Evolutionary conservation across 53 echinoderm and acorn worm genomes (phyloP).

Genomic region (Pentamera pediparva): DNA sequence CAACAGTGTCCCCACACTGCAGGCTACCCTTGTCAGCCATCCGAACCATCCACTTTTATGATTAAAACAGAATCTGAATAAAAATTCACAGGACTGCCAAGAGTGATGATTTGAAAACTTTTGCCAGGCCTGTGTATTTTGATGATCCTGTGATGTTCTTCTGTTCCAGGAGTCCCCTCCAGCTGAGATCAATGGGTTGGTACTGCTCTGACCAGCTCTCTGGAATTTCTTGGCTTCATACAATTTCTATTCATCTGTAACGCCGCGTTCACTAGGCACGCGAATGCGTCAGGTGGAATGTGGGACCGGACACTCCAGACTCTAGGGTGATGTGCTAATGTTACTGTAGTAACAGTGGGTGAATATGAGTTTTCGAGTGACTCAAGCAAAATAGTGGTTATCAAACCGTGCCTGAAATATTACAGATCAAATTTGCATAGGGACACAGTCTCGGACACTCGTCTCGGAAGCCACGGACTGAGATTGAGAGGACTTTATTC

Average conservation of each 20-base stretch:
- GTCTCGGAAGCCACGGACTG: too few species aligned
- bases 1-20: too few species aligned
- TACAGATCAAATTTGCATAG: too few species aligned
- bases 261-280: neutral
- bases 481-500: too few species aligned
- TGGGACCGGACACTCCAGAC: too few species aligned
- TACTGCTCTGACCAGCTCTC: conserved; percentile 22
- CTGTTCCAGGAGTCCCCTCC: conserved; percentile 13
- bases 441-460: too few species aligned
- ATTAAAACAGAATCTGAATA: conserved; percentile 5
- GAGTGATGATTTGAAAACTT: neutral
- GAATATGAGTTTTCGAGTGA: too few species aligned
- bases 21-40: conserved; percentile 5
- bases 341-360: too few species aligned
- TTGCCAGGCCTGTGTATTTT: neutral
- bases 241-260: conserved; percentile 4
- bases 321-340: too few species aligned
- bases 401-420: too few species aligned
- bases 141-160: conserved; percentile 9
- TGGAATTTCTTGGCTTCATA: conserved; percentile 11
- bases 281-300: neutral
- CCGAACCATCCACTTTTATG: conserved; percentile 3
- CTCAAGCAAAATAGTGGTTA: too few species aligned
- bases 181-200: conserved; percentile 5
- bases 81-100: conserved; percentile 13